These are phyloP conservation scores for Leucosticte australis DNA, from an alignment of 2,113 vertebrate genomes.

Conservation along the genomic window DNA sequence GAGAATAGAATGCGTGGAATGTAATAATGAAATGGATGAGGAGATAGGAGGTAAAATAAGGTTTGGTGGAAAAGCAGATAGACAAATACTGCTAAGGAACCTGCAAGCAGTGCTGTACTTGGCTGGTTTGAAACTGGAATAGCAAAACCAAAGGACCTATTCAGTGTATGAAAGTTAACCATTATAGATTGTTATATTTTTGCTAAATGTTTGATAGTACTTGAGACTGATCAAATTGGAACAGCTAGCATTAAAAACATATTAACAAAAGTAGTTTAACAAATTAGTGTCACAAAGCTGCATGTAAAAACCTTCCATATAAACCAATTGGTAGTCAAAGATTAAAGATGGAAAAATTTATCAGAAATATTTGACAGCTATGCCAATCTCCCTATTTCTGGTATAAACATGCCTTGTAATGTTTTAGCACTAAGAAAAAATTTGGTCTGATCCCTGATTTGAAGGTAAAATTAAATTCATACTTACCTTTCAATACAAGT, in stretches of 20 bases:
- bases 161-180: not conserved
- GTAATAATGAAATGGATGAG: not conserved
- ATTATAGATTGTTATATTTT: not conserved
- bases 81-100: not conserved
- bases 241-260: not conserved
- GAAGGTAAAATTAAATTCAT: not conserved
- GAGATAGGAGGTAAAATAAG: not conserved
- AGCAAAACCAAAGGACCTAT: not conserved
- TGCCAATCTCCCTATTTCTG: rapidly evolving
- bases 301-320: not conserved
- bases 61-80: not conserved
- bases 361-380: not conserved
- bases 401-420: not conserved
- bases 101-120: not conserved
- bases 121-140: not conserved
- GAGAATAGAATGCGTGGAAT: rapidly evolving
- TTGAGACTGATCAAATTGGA: not conserved
- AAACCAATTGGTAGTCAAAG: not conserved
- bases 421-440: not conserved
- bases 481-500: not conserved
- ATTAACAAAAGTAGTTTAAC: not conserved
- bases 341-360: not conserved
- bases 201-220: not conserved
- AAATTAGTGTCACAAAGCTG: not conserved
- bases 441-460: rapidly evolving